Evolutionary conservation across 2,888 invertebrate species (phyloP).

Genomic region (Himalopsyche tibetana): DNA sequence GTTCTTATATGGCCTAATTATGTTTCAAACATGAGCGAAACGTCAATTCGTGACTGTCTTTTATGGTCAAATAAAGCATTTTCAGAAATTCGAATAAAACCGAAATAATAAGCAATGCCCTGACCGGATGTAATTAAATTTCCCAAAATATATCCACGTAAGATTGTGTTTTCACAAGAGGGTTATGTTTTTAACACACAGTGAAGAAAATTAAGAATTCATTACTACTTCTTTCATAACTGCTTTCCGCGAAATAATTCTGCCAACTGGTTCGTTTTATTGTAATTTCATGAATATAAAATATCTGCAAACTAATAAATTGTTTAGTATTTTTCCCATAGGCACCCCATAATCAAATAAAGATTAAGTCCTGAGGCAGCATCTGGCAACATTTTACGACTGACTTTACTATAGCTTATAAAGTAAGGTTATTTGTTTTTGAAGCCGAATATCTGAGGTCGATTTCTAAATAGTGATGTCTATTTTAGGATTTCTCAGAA

Average conservation of each 20-base stretch:
- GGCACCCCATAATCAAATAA: conserved; percentile 22
- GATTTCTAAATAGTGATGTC: neutral
- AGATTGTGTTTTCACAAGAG: neutral
- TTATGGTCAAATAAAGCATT: neutral
- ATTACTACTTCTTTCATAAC: neutral
- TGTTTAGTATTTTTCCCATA: conserved; percentile 2
- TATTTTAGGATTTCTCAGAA: no score
- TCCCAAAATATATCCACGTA: neutral
- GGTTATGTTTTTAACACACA: neutral
- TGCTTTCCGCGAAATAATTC: neutral
- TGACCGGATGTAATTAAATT: neutral
- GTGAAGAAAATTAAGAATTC: neutral
- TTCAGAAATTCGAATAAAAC: neutral
- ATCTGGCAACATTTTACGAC: conserved; percentile 21
- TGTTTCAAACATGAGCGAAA: no score
- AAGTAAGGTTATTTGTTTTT: conserved; percentile 20
- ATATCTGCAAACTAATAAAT: conserved; percentile 16
- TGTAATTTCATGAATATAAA: conserved; percentile 22
- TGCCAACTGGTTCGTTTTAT: neutral
- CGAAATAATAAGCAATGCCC: neutral
- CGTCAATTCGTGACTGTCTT: no score
- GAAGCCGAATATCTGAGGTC: neutral
- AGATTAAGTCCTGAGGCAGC: neutral
- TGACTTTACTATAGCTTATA: conserved; percentile 15
- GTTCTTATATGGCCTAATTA: no score